These are phyloP conservation scores for Actenoides hombroni DNA, from an alignment of 2,113 vertebrate genomes.

Conservation along the genomic window DNA sequence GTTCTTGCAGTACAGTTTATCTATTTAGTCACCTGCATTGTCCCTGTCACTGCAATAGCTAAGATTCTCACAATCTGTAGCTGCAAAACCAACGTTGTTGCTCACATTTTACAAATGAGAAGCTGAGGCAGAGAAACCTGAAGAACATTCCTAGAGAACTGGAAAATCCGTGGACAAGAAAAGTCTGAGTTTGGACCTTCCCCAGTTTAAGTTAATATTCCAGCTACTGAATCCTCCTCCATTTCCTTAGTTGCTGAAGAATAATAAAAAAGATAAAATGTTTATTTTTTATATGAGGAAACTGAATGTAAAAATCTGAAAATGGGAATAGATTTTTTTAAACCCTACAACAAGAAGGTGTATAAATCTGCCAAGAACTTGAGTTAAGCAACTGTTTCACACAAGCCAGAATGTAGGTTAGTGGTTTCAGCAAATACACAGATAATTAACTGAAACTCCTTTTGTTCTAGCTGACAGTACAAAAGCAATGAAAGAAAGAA, in stretches of 20 bases:
- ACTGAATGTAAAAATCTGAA: conserved; percentile 1
- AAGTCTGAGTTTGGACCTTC: neutral
- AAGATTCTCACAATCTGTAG: neutral
- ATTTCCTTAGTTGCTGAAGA: neutral
- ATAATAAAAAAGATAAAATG: neutral
- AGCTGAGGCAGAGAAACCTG: neutral
- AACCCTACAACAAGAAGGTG: neutral
- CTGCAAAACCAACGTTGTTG: neutral
- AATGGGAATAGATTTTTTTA: neutral
- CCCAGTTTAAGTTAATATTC: neutral
- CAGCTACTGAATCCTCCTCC: neutral
- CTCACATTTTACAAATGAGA: neutral
- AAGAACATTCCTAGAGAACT: neutral
- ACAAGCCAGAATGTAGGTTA: conserved; percentile 30
- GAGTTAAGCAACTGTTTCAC: conserved; percentile 14
- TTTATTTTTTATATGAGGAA: neutral
- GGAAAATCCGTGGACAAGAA: neutral
- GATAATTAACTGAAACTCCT: conserved; percentile 43
- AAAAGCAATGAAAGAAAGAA: neutral
- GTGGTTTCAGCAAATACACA: conserved; percentile 37
- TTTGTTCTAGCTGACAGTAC: conserved; percentile 43
- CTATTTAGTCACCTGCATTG: rapidly evolving
- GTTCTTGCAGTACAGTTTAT: neutral
- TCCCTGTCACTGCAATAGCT: neutral
- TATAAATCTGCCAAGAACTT: conserved; percentile 41